Evolutionary conservation across 2,113 vertebrate species (phyloP), one percentile per base, ranked within the genome.

Genomic region (Oceanodroma tethys): DNA sequence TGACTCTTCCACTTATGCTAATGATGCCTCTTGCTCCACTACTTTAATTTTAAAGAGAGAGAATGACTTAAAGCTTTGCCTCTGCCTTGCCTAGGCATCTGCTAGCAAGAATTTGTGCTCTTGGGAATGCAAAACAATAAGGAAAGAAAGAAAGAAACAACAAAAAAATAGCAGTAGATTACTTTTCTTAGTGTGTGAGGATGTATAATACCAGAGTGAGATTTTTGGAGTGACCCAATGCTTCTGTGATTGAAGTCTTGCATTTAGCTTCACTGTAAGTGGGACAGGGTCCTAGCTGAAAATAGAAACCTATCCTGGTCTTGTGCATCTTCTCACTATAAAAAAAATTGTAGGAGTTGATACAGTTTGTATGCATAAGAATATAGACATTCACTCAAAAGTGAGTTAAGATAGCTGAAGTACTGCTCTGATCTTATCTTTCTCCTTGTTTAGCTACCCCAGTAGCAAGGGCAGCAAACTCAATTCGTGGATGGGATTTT

Each of bases 1-100:
- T 94, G 93, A 94, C 78, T 94, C 73, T 97, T 94, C 71, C 86
- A 90, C 74, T 95, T 88, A 78, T 32, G 78, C 29, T 91, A 85
- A 85, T 76, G 48, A 65, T 30, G 71, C 58, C 60, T 93, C 48
- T 91, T 58, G 53, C 81, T 80, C 45, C 11, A 3, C 22, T 58
- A 47, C 48, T 95, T 92, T n/a, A 75, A 71, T 71, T 84, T 95
- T 86, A 71, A 89, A 78, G 65, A 52, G 71, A 56, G 47, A 58
- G 34, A 79, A 74, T 66, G 67, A 80, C 70, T 86, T 73, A 80
- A 55, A 95, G 67, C 71, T 80, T 72, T 87, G 50, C 52, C 22
- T 95, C 65, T 95, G 87, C 70, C 45, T 85, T 82, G 45, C 42
- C 68, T 74, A 42, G 40, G 34, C 45, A 58, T 68, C 34, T 63